phyloP scores from a whole-genome alignment of 2,888 invertebrate genomes.

The Tromatobia lineatoria region DNA sequence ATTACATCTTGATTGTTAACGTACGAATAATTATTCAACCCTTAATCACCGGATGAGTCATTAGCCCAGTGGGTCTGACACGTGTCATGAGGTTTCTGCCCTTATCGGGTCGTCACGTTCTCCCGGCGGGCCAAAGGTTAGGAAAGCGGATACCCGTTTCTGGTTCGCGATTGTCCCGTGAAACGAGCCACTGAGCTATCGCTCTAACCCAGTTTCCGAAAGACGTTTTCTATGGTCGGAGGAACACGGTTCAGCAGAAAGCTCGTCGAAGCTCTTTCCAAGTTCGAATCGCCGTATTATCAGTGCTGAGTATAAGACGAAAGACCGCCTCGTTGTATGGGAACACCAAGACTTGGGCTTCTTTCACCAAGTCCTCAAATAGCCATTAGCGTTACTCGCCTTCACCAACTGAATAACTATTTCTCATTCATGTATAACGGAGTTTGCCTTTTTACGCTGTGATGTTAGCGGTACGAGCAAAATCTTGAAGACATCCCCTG shows the following conservation, averaged over 20 bases:
- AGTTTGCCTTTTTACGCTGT: background rate
- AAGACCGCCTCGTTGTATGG: background rate
- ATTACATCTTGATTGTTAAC: conserved; percentile 37
- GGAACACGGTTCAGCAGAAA: conserved; percentile 23
- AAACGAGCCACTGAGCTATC: conserved; percentile 51
- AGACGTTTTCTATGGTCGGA: conserved; percentile 54
- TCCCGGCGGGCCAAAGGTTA: conserved; percentile 41
- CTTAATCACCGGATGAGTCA: conserved; percentile 55
- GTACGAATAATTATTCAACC: conserved; percentile 55
- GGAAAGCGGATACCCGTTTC: conserved; percentile 33
- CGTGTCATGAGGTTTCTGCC: conserved; percentile 45
- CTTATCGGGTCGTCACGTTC: conserved; percentile 62
- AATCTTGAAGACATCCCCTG: background rate
- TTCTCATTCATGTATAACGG: background rate
- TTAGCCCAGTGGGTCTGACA: conserved; percentile 42
- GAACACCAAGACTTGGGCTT: conserved; percentile 5
- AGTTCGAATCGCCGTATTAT: conserved; percentile 50
- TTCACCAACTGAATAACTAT: conserved; percentile 25
- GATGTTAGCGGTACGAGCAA: background rate
- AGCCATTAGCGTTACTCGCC: conserved; percentile 9
- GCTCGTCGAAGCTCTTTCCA: conserved; percentile 33
- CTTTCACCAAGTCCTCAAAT: conserved; percentile 20
- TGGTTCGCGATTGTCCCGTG: conserved; percentile 42
- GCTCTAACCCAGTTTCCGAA: conserved; percentile 48
- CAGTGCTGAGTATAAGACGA: conserved; percentile 15